Conservation (phyloP, 2,888 invertebrate genomes). For the Thereva nobilitata region DNA sequence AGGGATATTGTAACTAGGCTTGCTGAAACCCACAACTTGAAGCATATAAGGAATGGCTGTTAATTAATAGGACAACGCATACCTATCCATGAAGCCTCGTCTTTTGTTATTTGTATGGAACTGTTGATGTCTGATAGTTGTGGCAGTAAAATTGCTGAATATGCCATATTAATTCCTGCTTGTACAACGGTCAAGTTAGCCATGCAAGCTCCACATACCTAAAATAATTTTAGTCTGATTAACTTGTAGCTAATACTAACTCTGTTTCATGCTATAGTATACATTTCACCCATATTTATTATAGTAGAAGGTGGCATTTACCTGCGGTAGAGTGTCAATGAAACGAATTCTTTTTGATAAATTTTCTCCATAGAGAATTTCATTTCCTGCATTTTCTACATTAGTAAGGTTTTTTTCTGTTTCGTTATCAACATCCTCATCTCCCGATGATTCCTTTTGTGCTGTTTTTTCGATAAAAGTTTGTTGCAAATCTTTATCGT, state of each 20-base stretch:
- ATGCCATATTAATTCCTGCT: constrained; percentile 64
- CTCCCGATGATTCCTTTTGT: no score
- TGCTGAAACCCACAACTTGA: constrained; percentile 50
- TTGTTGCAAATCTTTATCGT: no score
- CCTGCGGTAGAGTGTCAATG: constrained; percentile 37
- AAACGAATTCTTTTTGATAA: no score
- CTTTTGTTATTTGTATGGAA: constrained; percentile 55
- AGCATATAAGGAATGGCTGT: background rate
- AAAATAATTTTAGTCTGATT: background rate
- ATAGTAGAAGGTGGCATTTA: background rate
- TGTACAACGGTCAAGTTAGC: constrained; percentile 61
- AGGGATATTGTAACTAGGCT: constrained; percentile 63
- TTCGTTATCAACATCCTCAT: no score
- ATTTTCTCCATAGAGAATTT: no score
- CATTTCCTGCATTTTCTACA: no score
- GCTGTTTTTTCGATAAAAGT: no score
- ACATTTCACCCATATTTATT: no score
- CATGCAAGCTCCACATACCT: constrained; percentile 59
- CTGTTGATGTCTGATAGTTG: constrained; percentile 57
- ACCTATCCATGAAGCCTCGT: constrained; percentile 65
- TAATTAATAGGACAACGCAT: constrained; percentile 40
- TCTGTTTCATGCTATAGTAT: no score
- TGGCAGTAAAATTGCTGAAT: constrained; percentile 62
- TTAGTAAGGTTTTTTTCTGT: no score
- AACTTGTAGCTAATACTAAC: no score